A percentile compares a stretch with the other conserved stretches of the same genome.
Evolutionary conservation across 2,888 invertebrate genomes (phyloP).

Genomic region (Pachliopta kotzebuea): DNA sequence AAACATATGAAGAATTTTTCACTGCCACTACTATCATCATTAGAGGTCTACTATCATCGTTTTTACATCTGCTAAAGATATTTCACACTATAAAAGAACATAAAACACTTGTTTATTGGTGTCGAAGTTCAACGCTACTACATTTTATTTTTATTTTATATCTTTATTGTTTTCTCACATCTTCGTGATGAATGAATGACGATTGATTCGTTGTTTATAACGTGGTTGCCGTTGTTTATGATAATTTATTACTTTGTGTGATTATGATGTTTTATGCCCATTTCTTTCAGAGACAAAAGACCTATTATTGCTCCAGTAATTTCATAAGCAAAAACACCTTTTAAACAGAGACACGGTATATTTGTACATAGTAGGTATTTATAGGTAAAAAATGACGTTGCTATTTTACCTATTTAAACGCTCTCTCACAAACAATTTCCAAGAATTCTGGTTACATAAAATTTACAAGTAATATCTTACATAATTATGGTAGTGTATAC

Average conservation of each 20-base stretch:
- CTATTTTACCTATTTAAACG: no score
- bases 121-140: slow-evolving; percentile 17
- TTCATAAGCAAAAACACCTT: no score
- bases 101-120: slow-evolving; percentile 2
- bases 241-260: neutral
- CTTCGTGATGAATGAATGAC: neutral
- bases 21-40: neutral
- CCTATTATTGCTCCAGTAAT: no score
- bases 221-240: neutral
- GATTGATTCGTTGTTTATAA: neutral
- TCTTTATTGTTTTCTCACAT: slow-evolving; percentile 22
- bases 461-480: no score
- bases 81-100: neutral
- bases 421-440: no score
- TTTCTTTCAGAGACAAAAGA: no score
- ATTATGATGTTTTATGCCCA: no score
- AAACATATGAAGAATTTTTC: neutral
- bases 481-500: no score
- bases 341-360: no score
- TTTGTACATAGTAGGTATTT: no score
- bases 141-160: neutral
- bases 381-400: no score
- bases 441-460: no score
- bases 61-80: neutral
- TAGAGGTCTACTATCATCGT: neutral